phyloP scores from a whole-genome alignment of 2,888 invertebrate genomes.

The Colletes collaris region DNA sequence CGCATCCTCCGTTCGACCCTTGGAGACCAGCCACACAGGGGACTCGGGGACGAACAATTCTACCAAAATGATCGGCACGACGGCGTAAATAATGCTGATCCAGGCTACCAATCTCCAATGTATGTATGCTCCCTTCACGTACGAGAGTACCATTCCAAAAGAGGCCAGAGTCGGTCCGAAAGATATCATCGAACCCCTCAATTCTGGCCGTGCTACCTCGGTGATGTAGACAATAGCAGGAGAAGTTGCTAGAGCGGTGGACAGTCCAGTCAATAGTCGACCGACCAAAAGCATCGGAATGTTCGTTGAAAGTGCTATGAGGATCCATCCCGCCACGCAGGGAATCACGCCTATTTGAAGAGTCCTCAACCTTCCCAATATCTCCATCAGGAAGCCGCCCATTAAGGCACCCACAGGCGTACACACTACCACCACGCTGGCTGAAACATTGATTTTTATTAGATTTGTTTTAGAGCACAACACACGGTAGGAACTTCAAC shows the following conservation, averaged over 20 bases:
- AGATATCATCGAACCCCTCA: conserved; percentile 86
- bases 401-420: conserved; percentile 85
- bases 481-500: no score
- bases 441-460: conserved; percentile 74
- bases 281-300: conserved; percentile 84
- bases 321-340: conserved; percentile 84
- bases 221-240: conserved; percentile 87
- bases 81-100: conserved; percentile 84
- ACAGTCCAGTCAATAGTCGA: conserved; percentile 85
- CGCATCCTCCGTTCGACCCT: conserved; percentile 85
- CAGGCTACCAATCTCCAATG: conserved; percentile 85
- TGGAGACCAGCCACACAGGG: conserved; percentile 86
- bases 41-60: conserved; percentile 85
- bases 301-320: conserved; percentile 84
- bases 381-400: conserved; percentile 85
- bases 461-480: no score
- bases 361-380: conserved; percentile 84
- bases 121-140: conserved; percentile 84
- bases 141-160: conserved; percentile 86
- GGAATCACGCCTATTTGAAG: conserved; percentile 85
- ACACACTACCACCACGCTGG: conserved; percentile 85
- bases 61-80: conserved; percentile 84
- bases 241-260: conserved; percentile 85
- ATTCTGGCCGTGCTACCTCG: conserved; percentile 86
- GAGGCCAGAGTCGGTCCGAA: conserved; percentile 86